Percentiles rank a stretch among this genome's conserved stretches.
Conservation (phyloP, 2,113 vertebrate species). For the Uria aalge region DNA sequence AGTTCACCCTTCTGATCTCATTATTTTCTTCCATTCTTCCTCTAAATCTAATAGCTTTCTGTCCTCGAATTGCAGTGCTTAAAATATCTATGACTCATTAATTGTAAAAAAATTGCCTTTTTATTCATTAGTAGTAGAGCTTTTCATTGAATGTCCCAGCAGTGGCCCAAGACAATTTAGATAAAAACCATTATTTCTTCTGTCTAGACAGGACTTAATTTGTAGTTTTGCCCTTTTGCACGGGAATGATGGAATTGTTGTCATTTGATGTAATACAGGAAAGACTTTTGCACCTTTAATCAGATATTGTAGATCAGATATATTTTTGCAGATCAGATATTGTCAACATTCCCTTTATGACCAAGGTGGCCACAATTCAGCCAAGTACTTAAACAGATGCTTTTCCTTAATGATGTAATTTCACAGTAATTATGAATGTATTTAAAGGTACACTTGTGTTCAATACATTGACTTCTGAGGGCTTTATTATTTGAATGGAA, state of each 20-base stretch:
- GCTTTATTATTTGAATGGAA: background rate
- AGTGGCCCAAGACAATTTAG: constrained; percentile 41
- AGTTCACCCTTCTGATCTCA: constrained; percentile 50
- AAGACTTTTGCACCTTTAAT: constrained; percentile 2
- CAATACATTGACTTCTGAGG: background rate
- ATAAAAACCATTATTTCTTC: constrained; percentile 34
- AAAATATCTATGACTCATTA: constrained; percentile 66
- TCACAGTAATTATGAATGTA: background rate
- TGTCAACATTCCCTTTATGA: background rate
- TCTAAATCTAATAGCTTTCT: constrained; percentile 41
- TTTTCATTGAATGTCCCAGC: constrained; percentile 37
- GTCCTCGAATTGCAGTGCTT: constrained; percentile 24
- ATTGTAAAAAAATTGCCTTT: constrained; percentile 38
- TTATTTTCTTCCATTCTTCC: constrained; percentile 51
- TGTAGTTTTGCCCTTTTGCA: constrained; percentile 33
- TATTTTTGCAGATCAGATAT: background rate
- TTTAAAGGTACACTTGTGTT: background rate
- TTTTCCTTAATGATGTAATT: background rate
- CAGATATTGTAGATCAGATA: background rate
- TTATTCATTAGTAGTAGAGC: constrained; percentile 52
- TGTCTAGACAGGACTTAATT: constrained; percentile 51
- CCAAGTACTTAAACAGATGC: background rate
- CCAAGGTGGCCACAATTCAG: background rate
- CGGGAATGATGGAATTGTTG: background rate
- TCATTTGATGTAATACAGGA: background rate